Evolutionary conservation across 2,888 invertebrate species (phyloP).

Genomic region (Monoplex corrugatus): DNA sequence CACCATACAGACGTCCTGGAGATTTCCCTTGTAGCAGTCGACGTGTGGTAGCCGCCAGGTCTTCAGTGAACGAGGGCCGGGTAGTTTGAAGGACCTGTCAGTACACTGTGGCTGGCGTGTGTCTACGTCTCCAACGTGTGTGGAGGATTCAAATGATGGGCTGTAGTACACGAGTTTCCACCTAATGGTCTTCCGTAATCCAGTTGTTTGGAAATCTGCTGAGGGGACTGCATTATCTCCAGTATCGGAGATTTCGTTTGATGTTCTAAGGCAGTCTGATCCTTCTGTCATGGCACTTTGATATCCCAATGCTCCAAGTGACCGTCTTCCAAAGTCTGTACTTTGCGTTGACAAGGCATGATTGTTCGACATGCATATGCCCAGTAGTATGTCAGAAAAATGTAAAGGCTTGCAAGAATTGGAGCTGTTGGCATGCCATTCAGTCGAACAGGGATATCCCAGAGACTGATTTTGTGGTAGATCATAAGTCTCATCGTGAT

Average conservation of each 20-base stretch:
- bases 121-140: not conserved
- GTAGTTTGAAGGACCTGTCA: not conserved
- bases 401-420: not conserved
- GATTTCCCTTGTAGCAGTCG: slow-evolving; percentile 27
- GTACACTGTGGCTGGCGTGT: not conserved
- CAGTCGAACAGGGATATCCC: not conserved
- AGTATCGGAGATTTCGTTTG: too few relatives aligned
- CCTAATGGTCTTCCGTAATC: not conserved
- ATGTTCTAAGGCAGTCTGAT: not conserved
- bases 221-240: not conserved
- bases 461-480: not conserved
- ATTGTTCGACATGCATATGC: not conserved
- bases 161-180: not conserved
- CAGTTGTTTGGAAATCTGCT: not conserved
- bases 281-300: not conserved
- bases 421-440: not conserved
- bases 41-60: slow-evolving; percentile 39
- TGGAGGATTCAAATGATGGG: not conserved
- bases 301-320: not conserved
- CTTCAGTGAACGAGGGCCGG: not conserved
- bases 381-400: too few relatives aligned
- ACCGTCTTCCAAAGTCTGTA: too few relatives aligned
- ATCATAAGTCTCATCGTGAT: not conserved
- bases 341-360: not conserved
- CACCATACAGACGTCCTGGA: not conserved